Evolutionary conservation across 2,888 invertebrate genomes (phyloP), one percentile per base, ranked within the genome.

Genomic region (Drosophila monieri): DNA sequence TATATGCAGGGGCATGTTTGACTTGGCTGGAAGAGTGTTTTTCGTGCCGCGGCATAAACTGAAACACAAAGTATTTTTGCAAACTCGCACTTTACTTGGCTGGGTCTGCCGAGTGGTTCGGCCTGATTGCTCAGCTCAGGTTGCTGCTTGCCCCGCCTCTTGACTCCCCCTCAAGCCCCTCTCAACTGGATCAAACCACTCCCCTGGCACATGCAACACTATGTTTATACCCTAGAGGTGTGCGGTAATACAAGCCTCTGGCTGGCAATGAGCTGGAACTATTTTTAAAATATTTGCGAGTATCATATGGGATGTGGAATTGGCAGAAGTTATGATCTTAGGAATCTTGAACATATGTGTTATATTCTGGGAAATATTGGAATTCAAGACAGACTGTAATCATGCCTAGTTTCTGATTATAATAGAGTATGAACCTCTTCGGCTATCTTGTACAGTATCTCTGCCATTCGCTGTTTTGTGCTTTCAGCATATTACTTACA

Each of bases 71-170:
- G 84, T 80, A 73, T 57, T 79, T 77, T 85, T 68, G 57, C 68
- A 47, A 47, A 37, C 41, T 67, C 52, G 57, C 56, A 15, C 25
- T 46, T 64, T 65, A 6, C 65, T 53, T 44, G 46, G 46, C 21
- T 25, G 32, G 46, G 57, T 46, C 47, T 10, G 49, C 41, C 32
- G 69, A 69, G 56, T 58, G 73, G 73, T 73, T 86, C 76, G 52
- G 69, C 80, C 78, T 81, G 87, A 86, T 84, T 81, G 80, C 84
- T 83, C 86, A 72, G 84, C 86, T 83, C 86, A 80, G 84, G 86
- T 81, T 80, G 48, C 27, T 80, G 70, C 46, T 47, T 44, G 48
- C 54, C 66, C 71, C 58, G 35, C 60, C 27, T 47, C 49, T 61
- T 67, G 55, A 35, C 58, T 15, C 21, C 10, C 18, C n/a, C 10